These are phyloP conservation scores for Chrysocyon brachyurus DNA, from an alignment of 2,797 vertebrate species.

Conservation along the genomic window DNA sequence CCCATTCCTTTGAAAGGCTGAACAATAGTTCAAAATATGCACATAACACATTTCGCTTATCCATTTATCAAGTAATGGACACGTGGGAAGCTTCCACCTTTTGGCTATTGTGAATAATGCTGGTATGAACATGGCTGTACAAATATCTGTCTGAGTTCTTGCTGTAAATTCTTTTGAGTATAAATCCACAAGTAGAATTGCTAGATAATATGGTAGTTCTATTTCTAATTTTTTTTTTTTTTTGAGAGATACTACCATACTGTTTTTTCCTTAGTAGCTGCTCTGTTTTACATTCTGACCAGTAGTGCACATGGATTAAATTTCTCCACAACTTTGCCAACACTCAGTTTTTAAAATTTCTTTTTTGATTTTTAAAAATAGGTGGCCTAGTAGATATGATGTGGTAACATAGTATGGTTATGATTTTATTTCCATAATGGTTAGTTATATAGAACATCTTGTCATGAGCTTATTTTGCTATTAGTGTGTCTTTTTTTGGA, in stretches of 20 bases:
- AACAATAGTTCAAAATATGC: background rate
- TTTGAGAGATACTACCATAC: background rate
- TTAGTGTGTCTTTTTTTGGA: background rate
- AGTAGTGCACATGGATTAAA: background rate
- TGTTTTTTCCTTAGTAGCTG: background rate
- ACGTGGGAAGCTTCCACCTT: background rate
- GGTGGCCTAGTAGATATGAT: background rate
- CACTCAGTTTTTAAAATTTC: background rate
- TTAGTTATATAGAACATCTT: background rate
- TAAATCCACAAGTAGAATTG: background rate
- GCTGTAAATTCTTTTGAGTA: background rate
- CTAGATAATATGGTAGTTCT: background rate
- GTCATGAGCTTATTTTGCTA: background rate
- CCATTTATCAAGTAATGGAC: background rate
- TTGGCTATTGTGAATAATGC: background rate
- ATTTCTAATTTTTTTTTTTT: background rate
- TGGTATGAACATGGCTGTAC: background rate
- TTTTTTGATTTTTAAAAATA: background rate
- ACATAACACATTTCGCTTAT: background rate
- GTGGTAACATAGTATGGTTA: background rate
- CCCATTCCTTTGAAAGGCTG: background rate
- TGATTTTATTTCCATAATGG: background rate
- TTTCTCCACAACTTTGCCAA: background rate
- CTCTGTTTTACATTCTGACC: background rate
- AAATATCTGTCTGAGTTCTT: background rate